phyloP scores from a whole-genome alignment of 2,888 invertebrate genomes.

The Spisula subtruncata region DNA sequence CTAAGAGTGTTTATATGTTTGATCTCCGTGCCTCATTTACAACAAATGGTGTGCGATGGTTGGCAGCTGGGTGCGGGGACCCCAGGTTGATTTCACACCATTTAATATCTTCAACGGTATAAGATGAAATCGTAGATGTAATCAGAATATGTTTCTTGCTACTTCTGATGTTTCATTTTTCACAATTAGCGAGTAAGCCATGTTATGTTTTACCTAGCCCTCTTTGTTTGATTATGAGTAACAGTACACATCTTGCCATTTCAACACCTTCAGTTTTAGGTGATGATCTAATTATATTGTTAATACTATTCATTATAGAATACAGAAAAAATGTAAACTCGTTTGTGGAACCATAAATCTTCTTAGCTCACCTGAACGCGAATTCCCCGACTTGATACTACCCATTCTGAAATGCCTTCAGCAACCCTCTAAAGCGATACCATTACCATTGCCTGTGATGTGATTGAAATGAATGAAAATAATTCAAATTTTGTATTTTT shows the following conservation, averaged over 20 bases:
- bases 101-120: not conserved
- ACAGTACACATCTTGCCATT: not conserved
- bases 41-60: not conserved
- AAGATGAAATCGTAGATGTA: not conserved
- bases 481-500: too few species aligned
- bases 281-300: too few species aligned
- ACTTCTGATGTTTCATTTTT: constrained; percentile 11
- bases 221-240: not conserved
- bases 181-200: not conserved
- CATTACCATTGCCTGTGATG: too few species aligned
- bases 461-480: too few species aligned
- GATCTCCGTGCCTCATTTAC: not conserved
- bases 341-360: too few species aligned
- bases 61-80: not conserved
- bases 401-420: too few species aligned
- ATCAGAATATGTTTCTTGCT: not conserved
- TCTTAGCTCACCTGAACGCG: too few species aligned
- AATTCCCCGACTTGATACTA: too few species aligned
- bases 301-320: too few species aligned
- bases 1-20: not conserved
- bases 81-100: not conserved
- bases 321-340: too few species aligned
- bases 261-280: too few species aligned
- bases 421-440: too few species aligned
- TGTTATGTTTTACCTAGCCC: not conserved